Evolutionary conservation across 2,797 vertebrate genomes (phyloP), one percentile per base, ranked within the genome.

Genomic region (Hydrocynus forskahlii): DNA sequence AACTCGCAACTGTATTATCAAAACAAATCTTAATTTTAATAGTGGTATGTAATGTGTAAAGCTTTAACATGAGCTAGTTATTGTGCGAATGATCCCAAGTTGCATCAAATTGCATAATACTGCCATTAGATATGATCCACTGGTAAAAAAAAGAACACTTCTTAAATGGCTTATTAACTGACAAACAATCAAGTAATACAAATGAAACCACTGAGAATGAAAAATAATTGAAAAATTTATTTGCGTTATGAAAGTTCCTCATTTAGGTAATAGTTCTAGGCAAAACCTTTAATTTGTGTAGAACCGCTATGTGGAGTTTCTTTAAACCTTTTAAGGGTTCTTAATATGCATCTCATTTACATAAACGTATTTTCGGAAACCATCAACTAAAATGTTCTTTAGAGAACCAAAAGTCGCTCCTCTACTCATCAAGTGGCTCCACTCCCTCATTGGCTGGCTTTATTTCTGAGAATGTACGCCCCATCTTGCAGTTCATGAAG

Each of bases 1-100:
- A 66, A 86, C 50, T 23, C 64, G 73, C 82, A 67, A 82, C 66
- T 52, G 59, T 62, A 84, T 88, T 87, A 74, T 75, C 64, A 86
- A 82, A 85, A 84, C 83, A 84, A 83, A 87, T 67, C 8, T n/a
- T 1, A 3, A 25, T 54, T 25, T 52, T 25, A 16, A 54, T 52
- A 52, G 13, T 1, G 8, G 7, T 55, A 12, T 55, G 25, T 4
- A 35, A 50, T 13, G 19, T 45, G n/a, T 70, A 23, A 50, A 50
- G 21, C 35, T 40, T 68, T n/a, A 66, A 17, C 35, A 35, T 43
- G 38, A 35, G 19, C 64, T 10, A 17, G 8, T n/a, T 14, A 66
- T 2, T 17, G 2, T 66, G 38, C 45, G 17, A 43, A 8, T 66
- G 29, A 38, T 8, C 1, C 7, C 17, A 8, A 19, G 17, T 21